Base-by-base conservation (phyloP, 2,113 vertebrate species). In the Burhinus bistriatus region DNA sequence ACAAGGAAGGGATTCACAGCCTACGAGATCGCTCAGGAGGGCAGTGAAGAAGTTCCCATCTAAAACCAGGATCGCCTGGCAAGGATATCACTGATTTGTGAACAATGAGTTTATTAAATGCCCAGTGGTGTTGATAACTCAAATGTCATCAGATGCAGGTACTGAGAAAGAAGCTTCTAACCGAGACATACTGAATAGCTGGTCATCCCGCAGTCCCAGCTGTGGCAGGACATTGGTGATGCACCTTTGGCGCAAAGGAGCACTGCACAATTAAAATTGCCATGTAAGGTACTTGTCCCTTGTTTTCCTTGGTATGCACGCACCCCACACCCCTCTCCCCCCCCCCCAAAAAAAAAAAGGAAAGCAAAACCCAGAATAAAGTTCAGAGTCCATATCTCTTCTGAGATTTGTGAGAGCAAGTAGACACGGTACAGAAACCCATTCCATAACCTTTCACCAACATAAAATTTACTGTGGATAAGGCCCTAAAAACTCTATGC, bases 381-480 rank as follows among this genome's bases (percentile, higher is more conserved):
- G 45, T 47, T 89, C 49, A 83, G 62, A 61, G 20, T 62, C 30
- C 40, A 52, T 61, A 78, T 80, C 55, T 54, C 73, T 83, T 84
- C 59, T 40, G 58, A 97, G 96, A 96, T 97, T 95, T 94, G 91
- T 95, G 87, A 83, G 44, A 82, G 9, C 30, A 89, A 70, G 51
- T 15, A 93, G 93, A 78, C 12, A 22, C 68, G 78, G 40, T 72
- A 64, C 1, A 9, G 88, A 97, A 98, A 98, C 36, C 94, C 64
- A 97, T 97, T 97, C 94, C 88, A 89, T 94, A 95, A 90, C 79
- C 95, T 96, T 96, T 98, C 97, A 97, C 84, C 69, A 85, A 58
- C 83, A 61, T 65, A 85, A 91, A 97, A 98, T 97, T 97, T 96
- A 97, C 95, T 96, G 96, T 93, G 93, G 97, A 92, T 91, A 89